phyloP scores from a whole-genome alignment of 2,797 vertebrate genomes.

The Rhodeus uyekii region DNA sequence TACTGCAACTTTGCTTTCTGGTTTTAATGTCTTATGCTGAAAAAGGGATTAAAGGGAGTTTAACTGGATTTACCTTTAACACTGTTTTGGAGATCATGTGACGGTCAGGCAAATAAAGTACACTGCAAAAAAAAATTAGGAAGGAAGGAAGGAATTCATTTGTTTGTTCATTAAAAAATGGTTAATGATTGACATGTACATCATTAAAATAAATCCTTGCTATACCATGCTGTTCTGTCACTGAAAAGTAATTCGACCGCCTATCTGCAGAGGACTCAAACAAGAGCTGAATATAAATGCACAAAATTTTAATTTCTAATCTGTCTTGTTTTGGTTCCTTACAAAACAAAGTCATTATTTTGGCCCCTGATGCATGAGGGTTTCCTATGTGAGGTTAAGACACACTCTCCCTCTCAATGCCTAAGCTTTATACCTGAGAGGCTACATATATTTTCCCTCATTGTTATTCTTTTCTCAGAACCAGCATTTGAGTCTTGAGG shows the following conservation, averaged over 20 bases:
- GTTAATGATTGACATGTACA: neutral
- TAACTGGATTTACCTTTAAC: neutral
- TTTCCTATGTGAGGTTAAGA: slow-evolving; percentile 10
- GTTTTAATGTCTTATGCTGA: neutral
- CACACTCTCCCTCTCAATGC: neutral
- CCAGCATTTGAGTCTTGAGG: neutral
- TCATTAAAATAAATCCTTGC: neutral
- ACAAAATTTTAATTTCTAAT: neutral
- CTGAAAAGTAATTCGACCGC: neutral
- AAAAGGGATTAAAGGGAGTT: neutral
- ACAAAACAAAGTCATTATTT: slow-evolving; percentile 35
- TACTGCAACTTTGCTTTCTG: neutral
- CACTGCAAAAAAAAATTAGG: neutral
- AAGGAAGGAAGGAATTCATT: neutral
- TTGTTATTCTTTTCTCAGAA: slow-evolving; percentile 29
- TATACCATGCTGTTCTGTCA: neutral
- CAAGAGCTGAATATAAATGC: slow-evolving; percentile 21
- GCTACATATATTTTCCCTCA: neutral
- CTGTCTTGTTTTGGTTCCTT: slow-evolving; percentile 12
- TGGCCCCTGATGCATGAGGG: neutral
- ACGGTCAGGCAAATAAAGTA: neutral
- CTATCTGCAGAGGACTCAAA: neutral
- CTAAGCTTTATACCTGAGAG: slow-evolving; percentile 7
- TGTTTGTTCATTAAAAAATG: neutral
- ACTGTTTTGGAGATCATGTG: neutral